Conservation (phyloP, 2,797 vertebrate genomes). For the Eulemur coronatus region DNA sequence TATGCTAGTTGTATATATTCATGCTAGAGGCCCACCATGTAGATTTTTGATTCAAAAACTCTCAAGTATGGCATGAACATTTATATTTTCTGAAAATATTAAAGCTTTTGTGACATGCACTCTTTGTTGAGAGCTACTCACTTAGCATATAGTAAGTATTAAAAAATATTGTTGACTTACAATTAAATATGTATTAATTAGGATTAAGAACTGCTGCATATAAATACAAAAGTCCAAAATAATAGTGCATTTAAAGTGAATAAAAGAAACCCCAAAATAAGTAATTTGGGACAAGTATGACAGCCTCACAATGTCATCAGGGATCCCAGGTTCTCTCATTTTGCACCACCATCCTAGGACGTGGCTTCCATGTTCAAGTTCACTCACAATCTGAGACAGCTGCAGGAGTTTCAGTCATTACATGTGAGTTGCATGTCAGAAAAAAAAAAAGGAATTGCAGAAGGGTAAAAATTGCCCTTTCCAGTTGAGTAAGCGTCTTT, state of each 20-base stretch:
- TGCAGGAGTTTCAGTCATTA: background rate
- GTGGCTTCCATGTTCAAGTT: background rate
- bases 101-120: background rate
- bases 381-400: background rate
- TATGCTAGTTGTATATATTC: background rate
- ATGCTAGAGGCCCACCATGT: background rate
- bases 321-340: background rate
- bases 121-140: background rate
- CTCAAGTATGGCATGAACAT: background rate
- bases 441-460: background rate
- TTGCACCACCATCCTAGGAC: background rate
- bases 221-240: background rate
- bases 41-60: constrained; percentile 14
- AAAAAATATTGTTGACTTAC: background rate
- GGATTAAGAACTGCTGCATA: background rate
- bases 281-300: background rate
- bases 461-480: background rate
- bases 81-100: constrained; percentile 39
- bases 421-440: background rate
- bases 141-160: background rate
- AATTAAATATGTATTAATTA: background rate
- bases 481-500: background rate
- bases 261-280: constrained; percentile 1
- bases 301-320: background rate
- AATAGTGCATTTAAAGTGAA: background rate